These are phyloP conservation scores for Pseudochromis fuscus DNA, from an alignment of 2,797 vertebrate species.

Conservation along the genomic window DNA sequence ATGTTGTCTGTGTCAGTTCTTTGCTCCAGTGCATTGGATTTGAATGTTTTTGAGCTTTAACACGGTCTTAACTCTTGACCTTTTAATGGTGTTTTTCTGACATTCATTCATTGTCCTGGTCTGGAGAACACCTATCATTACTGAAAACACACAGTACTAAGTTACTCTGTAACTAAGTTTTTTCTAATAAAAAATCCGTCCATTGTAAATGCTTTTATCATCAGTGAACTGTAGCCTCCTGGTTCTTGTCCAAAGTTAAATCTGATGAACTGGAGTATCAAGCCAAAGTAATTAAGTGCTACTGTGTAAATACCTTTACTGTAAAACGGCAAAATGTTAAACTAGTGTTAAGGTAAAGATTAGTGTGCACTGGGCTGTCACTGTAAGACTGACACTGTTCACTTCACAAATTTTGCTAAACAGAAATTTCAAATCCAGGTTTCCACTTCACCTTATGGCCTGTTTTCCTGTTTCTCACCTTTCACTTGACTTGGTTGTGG, in stretches of 20 bases:
- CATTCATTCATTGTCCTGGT: too few relatives aligned
- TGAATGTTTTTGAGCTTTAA: too few relatives aligned
- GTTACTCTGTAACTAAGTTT: too few relatives aligned
- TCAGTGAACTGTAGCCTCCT: background rate
- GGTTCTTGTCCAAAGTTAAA: background rate
- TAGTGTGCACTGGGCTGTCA: background rate
- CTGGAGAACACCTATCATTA: too few relatives aligned
- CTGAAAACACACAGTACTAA: too few relatives aligned
- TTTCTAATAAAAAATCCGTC: too few relatives aligned
- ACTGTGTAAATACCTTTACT: constrained; percentile 3
- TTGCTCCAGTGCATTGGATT: constrained; percentile 2
- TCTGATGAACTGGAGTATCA: background rate
- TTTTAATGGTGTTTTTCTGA: too few relatives aligned
- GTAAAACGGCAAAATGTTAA: constrained; percentile 18
- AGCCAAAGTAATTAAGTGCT: background rate
- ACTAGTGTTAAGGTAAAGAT: constrained; percentile 12
- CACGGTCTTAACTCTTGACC: too few relatives aligned
- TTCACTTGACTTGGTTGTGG: constrained; percentile 45
- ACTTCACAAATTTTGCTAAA: constrained; percentile 40
- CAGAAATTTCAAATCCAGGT: constrained; percentile 19
- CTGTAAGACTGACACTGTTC: constrained; percentile 2
- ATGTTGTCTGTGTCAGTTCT: constrained; percentile 11
- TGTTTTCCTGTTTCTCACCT: constrained; percentile 31
- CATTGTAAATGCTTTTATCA: too few relatives aligned
- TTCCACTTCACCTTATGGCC: constrained; percentile 27